Percentiles rank a stretch among this genome's conserved stretches.
Evolutionary conservation across 2,113 vertebrate genomes (phyloP).

Genomic region (Gasterosteus aculeatus): DNA sequence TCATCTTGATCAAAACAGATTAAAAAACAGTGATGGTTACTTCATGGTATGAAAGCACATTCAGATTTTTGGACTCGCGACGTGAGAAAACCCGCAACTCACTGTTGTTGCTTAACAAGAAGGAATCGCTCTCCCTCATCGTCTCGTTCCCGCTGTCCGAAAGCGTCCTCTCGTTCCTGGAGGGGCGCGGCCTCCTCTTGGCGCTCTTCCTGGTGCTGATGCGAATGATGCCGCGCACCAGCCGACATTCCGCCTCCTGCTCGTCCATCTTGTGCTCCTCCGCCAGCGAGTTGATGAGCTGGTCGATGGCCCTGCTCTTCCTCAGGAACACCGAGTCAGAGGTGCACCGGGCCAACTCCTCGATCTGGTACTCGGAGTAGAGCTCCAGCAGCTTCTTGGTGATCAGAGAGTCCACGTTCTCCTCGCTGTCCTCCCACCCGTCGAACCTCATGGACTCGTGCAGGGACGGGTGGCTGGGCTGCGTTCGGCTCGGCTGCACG

Average conservation of each 20-base stretch:
- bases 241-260: conserved; percentile 92
- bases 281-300: conserved; percentile 89
- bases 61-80: rapidly evolving
- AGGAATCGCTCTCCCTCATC: conserved; percentile 86
- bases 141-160: conserved; percentile 92
- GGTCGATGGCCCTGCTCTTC: conserved; percentile 93
- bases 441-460: conserved; percentile 77
- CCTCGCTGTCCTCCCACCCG: conserved; percentile 85
- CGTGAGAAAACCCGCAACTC: conserved; percentile 22
- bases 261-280: conserved; percentile 83
- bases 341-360: conserved; percentile 93
- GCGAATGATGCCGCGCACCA: conserved; percentile 94
- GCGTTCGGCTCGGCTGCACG: conserved; percentile 10
- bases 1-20: conserved; percentile 61
- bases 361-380: conserved; percentile 96
- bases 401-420: conserved; percentile 91
- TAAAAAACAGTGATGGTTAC: not conserved
- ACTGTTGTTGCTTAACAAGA: conserved; percentile 89
- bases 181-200: conserved; percentile 60
- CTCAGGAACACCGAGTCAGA: conserved; percentile 94
- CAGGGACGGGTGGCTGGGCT: conserved; percentile 78
- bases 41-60: not conserved
- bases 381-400: conserved; percentile 94
- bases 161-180: conserved; percentile 71
- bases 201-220: conserved; percentile 91